Base-by-base conservation (phyloP, 2,113 vertebrate genomes). In the Pitta sordida region DNA sequence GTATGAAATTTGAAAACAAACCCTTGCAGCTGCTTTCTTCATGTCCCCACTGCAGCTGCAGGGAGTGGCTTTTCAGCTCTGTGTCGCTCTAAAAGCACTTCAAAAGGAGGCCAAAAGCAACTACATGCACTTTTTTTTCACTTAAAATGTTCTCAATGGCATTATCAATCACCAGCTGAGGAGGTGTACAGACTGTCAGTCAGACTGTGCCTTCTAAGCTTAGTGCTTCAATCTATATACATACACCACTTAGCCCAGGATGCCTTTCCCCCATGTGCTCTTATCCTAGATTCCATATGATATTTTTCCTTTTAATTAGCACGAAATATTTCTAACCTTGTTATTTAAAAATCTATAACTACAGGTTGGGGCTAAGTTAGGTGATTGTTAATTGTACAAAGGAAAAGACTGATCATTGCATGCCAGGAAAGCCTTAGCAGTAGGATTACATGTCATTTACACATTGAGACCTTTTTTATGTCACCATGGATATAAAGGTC, bases 31-130 rank as follows among this genome's bases (percentile, higher is more conserved):
- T 97, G 96, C 96, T 96, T 92, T 74, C 88, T 20, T 91, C 70
- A 15, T 58, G 83, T 92, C 89, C 90, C 94, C 43, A 27, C 79
- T 74, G 84, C 97, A 97, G 96, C 96, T 98, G 97, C 95, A 93
- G 85, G 86, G 91, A 98, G 90, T 55, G 86, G 88, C 81, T 96
- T 94, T 77, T 62, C 92, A 94, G 94, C 92, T 95, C 91, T 52
- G 24, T 14, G 39, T 91, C 95, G 88, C 92, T 95, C 91, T 97
- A 97, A 97, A 97, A 97, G 95, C 94, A 97, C 96, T 98, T 97
- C 96, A 96, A 94, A 84, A 97, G 95, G 83, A 91, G 56, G 71
- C 90, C 94, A 89, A 90, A 91, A 91, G 95, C 75, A 95, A 77
- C 81, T 32, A 48, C 15, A 74, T 70, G 91, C 91, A 92, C 92